Conservation (phyloP, 2,888 invertebrate species). For the Plebejus melissa region DNA sequence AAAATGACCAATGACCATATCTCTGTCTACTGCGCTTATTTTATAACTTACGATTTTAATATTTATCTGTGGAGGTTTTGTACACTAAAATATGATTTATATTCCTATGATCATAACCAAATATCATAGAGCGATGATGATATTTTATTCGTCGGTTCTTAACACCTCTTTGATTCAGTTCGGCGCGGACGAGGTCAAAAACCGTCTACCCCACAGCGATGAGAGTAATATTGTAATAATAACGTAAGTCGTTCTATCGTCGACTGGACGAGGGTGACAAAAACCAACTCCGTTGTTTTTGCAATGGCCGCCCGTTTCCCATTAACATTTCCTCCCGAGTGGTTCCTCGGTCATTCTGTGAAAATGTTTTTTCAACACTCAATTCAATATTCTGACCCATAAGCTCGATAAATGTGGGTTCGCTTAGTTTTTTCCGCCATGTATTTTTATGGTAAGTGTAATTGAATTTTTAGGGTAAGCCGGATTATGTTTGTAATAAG, state of each 20-base stretch:
- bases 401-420: constrained; percentile 22
- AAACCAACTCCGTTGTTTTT: constrained; percentile 62
- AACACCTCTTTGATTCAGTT: not conserved
- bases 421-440: constrained; percentile 39
- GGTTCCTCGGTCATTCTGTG: constrained; percentile 41
- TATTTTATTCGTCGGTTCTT: not conserved
- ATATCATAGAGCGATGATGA: not conserved
- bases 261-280: constrained; percentile 52
- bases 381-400: constrained; percentile 29
- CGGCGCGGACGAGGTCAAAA: not conserved
- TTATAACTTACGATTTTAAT: no score
- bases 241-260: not conserved
- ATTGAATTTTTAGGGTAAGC: constrained; percentile 24
- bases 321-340: constrained; percentile 58
- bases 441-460: constrained; percentile 27
- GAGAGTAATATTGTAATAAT: not conserved
- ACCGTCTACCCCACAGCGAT: not conserved
- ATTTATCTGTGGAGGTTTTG: no score
- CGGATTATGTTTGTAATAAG: constrained; percentile 18
- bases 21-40: no score
- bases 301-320: constrained; percentile 54
- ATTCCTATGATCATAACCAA: no score
- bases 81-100: no score
- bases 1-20: no score
- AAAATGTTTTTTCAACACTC: constrained; percentile 32